phyloP scores from a whole-genome alignment of 1,140 invertebrate species.

The Drosophila orosa region DNA sequence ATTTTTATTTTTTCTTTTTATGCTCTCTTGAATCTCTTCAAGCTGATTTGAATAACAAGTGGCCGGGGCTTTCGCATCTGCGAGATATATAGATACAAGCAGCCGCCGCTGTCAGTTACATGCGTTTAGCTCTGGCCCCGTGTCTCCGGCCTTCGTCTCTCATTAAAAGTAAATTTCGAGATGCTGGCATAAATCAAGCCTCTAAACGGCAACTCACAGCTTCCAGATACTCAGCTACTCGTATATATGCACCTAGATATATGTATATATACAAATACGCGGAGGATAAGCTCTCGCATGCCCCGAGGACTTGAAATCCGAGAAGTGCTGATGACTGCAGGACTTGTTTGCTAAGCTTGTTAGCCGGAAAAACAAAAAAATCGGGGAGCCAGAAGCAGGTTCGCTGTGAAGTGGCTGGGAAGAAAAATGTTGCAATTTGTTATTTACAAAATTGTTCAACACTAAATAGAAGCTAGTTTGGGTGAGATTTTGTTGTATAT shows the following conservation, averaged over 20 bases:
- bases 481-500: constrained; percentile 1
- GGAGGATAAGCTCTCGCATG: constrained; percentile 24
- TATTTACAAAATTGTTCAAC: constrained; percentile 24
- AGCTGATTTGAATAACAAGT: constrained; percentile 63
- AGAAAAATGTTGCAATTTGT: constrained; percentile 39
- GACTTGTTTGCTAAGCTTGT: constrained; percentile 40
- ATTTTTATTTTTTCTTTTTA: constrained; percentile 9
- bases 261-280: constrained; percentile 1
- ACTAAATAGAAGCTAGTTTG: constrained; percentile 9
- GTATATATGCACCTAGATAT: constrained; percentile 4
- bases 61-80: constrained; percentile 52
- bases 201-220: constrained; percentile 35
- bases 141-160: constrained; percentile 38
- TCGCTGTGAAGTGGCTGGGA: constrained; percentile 16
- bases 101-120: constrained; percentile 61
- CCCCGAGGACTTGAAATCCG: constrained; percentile 39
- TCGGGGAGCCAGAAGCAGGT: neutral
- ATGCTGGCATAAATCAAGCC: constrained; percentile 68
- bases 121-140: constrained; percentile 62
- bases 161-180: constrained; percentile 76
- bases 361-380: constrained; percentile 34
- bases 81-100: constrained; percentile 53
- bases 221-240: constrained; percentile 20
- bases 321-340: constrained; percentile 44
- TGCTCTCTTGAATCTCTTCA: constrained; percentile 34